phyloP scores from a whole-genome alignment of 2,888 invertebrate genomes.

The Choreutis nemorana region DNA sequence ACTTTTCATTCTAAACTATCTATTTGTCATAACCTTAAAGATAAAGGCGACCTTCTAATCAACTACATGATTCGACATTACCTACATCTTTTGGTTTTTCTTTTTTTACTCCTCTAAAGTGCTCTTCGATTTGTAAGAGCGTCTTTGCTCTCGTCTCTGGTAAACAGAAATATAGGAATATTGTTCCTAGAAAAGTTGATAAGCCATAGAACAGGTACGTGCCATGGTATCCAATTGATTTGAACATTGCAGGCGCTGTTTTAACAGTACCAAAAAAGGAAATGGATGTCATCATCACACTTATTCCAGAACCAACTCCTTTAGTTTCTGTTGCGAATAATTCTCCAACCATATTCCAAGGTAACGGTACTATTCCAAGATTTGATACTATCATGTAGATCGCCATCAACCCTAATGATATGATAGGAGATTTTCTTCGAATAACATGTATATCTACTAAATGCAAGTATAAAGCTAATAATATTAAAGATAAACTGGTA shows the following conservation, averaged over 20 bases:
- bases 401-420: slow-evolving; percentile 60
- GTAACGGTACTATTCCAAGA: slow-evolving; percentile 70
- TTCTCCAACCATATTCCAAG: slow-evolving; percentile 81
- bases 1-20: too few species aligned
- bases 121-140: slow-evolving; percentile 71
- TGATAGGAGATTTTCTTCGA: slow-evolving; percentile 29
- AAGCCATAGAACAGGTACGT: slow-evolving; percentile 71
- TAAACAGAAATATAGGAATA: slow-evolving; percentile 66
- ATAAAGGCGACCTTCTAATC: too few species aligned
- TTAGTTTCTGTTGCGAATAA: slow-evolving; percentile 71
- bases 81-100: too few species aligned
- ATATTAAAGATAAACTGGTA: slow-evolving; percentile 65
- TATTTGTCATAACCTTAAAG: too few species aligned
- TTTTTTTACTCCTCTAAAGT: slow-evolving; percentile 45
- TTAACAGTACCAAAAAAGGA: slow-evolving; percentile 75
- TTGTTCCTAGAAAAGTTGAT: slow-evolving; percentile 66
- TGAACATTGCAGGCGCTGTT: slow-evolving; percentile 69
- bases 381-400: slow-evolving; percentile 67
- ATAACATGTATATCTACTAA: slow-evolving; percentile 27
- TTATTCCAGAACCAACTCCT: slow-evolving; percentile 74
- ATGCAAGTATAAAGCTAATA: slow-evolving; percentile 57
- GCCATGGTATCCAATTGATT: slow-evolving; percentile 61
- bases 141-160: slow-evolving; percentile 77
- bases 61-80: too few species aligned
- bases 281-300: slow-evolving; percentile 71